These are phyloP conservation scores for Eulemur mongoz DNA, from an alignment of 2,797 vertebrate species.

Conservation along the genomic window DNA sequence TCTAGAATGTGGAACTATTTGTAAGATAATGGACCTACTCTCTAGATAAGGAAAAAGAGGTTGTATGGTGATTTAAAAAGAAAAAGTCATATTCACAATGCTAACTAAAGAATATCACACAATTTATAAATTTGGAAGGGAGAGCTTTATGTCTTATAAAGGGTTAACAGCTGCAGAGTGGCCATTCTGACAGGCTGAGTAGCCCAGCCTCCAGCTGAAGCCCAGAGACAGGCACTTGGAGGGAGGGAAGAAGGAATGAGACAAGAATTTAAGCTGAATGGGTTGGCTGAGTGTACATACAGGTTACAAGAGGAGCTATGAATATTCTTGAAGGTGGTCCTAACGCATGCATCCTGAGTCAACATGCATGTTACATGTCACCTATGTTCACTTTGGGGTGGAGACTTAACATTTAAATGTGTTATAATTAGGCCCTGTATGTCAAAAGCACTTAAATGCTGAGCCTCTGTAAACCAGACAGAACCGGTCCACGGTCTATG, in stretches of 20 bases:
- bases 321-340: neutral
- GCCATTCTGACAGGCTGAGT: too few species aligned
- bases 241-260: too few species aligned
- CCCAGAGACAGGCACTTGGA: too few species aligned
- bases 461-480: neutral
- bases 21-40: neutral
- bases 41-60: neutral
- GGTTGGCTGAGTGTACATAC: neutral
- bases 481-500: neutral
- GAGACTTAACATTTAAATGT: neutral
- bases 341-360: neutral
- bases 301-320: neutral
- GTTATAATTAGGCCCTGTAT: neutral
- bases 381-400: neutral
- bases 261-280: neutral
- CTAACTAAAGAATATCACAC: too few species aligned
- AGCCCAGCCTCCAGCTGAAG: too few species aligned
- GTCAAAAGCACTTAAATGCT: neutral
- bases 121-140: too few species aligned
- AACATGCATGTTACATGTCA: neutral
- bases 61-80: neutral
- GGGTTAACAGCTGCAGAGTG: too few species aligned
- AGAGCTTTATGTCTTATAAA: too few species aligned
- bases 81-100: neutral
- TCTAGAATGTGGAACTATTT: neutral